phyloP scores from a whole-genome alignment of 1,140 invertebrate species.

The Scaptomyza hsui region DNA sequence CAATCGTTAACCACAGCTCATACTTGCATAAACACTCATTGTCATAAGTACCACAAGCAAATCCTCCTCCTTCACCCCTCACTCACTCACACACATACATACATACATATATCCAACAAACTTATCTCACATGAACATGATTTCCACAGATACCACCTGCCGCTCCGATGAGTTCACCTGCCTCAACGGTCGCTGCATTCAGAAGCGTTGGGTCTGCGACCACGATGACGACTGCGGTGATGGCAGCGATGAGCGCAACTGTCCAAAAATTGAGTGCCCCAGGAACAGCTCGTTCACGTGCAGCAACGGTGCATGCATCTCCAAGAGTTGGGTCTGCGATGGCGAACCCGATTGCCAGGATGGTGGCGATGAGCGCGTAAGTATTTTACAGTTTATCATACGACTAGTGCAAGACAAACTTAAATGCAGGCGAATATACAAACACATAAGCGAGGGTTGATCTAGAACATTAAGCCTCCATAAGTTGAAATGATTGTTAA shows the following conservation, averaged over 20 bases:
- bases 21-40: constrained; percentile 27
- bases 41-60: constrained; percentile 28
- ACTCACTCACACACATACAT: neutral
- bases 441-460: neutral
- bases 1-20: constrained; percentile 38
- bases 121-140: constrained; percentile 12
- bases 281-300: constrained; percentile 88
- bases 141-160: constrained; percentile 90
- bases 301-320: constrained; percentile 87
- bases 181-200: constrained; percentile 94
- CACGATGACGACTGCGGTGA: constrained; percentile 94
- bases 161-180: constrained; percentile 95
- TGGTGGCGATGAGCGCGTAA: constrained; percentile 90
- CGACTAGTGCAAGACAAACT: constrained; percentile 15
- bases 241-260: constrained; percentile 91
- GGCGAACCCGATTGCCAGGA: constrained; percentile 92
- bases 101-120: constrained; percentile 7
- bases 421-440: neutral
- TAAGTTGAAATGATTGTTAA: no score
- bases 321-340: constrained; percentile 91
- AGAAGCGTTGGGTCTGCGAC: constrained; percentile 94
- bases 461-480: no score
- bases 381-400: constrained; percentile 40
- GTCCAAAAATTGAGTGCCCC: constrained; percentile 87
- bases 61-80: constrained; percentile 29